Base-by-base conservation (phyloP, 2,797 vertebrate species). In the Serranus cabrilla region DNA sequence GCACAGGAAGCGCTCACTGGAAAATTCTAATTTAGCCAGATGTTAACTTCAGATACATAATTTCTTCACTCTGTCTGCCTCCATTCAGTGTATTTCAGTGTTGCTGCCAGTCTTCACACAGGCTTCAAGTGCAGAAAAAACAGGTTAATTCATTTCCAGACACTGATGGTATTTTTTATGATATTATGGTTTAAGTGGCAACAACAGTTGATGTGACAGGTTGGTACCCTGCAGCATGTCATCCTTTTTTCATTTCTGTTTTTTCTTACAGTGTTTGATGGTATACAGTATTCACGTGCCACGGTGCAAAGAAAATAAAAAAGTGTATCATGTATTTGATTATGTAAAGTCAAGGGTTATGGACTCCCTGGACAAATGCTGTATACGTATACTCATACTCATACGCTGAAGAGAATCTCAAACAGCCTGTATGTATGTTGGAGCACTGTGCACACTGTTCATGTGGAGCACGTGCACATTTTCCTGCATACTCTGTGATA, bases 361-460 rank as follows among this genome's bases (percentile, higher is more conserved):
- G 37, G 65, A 57, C 60, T 76, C 39, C 31, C 11, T 50, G 74
- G 52, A 14, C 49, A 45, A 74, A 72, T 42, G 64, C 47, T 72
- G n/a, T n/a, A n/a, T n/a, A n/a, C n/a, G n/a, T n/a, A n/a, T n/a
- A n/a, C n/a, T n/a, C n/a, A n/a, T n/a, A n/a, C n/a, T 66, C 25
- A 67, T 37, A 49, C 59, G 46, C 31, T 2, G 20, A 67, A 60
- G 52, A 61, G 16, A 58, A 59, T 59, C 47, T 77, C 46, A 69
- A 47, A 73, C 58, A 62, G 12, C 31, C 52, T n/a, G n/a, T n/a
- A n/a, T n/a, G n/a, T n/a, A n/a, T n/a, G n/a, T n/a, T n/a, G n/a
- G n/a, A n/a, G n/a, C n/a, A n/a, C 50, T 9, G 6, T 39, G 61
- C 42, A 43, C 20, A 16, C 21, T 37, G 21, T 11, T 34, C n/a